Conservation (phyloP, 2,888 invertebrate genomes). For the Luperina nickerlii region DNA sequence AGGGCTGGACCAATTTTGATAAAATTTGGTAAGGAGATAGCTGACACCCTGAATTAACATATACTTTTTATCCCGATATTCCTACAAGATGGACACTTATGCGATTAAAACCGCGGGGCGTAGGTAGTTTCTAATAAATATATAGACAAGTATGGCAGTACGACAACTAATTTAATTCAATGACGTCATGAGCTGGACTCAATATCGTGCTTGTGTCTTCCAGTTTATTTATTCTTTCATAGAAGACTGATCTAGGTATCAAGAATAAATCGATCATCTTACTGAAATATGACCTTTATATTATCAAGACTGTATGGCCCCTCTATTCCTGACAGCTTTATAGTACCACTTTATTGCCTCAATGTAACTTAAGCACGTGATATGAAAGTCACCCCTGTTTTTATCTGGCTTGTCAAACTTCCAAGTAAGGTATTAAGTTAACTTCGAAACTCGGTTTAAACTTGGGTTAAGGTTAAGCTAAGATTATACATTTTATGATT, state of each 20-base stretch:
- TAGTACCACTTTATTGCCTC: slow-evolving; percentile 38
- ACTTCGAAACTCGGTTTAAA: slow-evolving; percentile 53
- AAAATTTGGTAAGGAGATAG: too few species aligned
- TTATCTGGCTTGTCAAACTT: slow-evolving; percentile 57
- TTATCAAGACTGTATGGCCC: background rate
- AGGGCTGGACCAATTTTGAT: too few species aligned
- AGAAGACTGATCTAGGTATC: background rate
- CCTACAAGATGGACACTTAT: too few species aligned
- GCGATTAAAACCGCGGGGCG: too few species aligned
- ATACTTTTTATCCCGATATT: too few species aligned
- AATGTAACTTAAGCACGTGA: slow-evolving; percentile 40
- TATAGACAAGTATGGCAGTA: background rate
- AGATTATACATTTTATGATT: slow-evolving; percentile 60
- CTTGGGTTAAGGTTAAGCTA: slow-evolving; percentile 53
- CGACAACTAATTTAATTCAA: background rate
- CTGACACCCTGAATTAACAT: too few species aligned
- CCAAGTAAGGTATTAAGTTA: slow-evolving; percentile 55
- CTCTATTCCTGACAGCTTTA: slow-evolving; percentile 18
- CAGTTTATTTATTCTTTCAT: background rate
- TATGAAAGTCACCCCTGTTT: slow-evolving; percentile 47
- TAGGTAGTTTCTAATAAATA: background rate
- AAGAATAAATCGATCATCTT: background rate
- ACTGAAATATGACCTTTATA: background rate
- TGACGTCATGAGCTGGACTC: background rate
- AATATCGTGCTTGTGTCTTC: background rate